These are phyloP conservation scores for Pollicipes pollicipes DNA, from an alignment of 1,140 invertebrate genomes.

Conservation along the genomic window DNA sequence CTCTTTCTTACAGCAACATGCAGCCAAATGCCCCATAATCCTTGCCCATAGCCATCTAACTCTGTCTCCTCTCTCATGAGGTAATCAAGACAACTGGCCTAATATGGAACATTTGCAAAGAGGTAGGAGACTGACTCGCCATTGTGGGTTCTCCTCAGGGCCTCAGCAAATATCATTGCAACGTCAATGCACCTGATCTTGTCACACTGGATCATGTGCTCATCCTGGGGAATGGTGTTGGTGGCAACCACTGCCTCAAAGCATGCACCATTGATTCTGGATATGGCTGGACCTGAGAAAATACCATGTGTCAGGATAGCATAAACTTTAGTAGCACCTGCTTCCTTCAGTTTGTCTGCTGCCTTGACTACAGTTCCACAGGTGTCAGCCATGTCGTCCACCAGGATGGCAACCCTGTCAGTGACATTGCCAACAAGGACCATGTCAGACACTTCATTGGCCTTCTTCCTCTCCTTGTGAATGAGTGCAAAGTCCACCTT, in stretches of 20 bases:
- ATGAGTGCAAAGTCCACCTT: constrained; percentile 92
- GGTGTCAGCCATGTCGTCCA: constrained; percentile 98
- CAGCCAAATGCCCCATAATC: not conserved
- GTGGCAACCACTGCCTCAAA: constrained; percentile 98
- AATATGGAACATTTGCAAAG: constrained; percentile 84
- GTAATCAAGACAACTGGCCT: not conserved
- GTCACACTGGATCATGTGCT: constrained; percentile 83
- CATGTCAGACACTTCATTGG: constrained; percentile 95
- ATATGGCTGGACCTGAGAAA: constrained; percentile 89
- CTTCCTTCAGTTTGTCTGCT: constrained; percentile 85
- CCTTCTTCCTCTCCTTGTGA: constrained; percentile 94
- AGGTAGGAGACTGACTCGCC: constrained; percentile 91
- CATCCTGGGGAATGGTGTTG: constrained; percentile 92
- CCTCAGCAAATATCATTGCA: constrained; percentile 94
- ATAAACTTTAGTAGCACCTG: constrained; percentile 93
- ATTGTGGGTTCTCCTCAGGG: constrained; percentile 88
- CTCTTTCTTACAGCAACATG: not conserved
- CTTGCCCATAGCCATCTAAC: too few relatives aligned
- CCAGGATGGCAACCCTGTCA: constrained; percentile 84
- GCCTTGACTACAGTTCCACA: constrained; percentile 97
- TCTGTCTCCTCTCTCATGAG: not conserved
- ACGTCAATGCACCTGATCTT: constrained; percentile 97
- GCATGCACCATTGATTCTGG: constrained; percentile 83
- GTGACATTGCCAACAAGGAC: constrained; percentile 94
- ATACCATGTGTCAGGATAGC: constrained; percentile 96